phyloP scores from a whole-genome alignment of 2,888 invertebrate species.

The Hypsopygia costalis region DNA sequence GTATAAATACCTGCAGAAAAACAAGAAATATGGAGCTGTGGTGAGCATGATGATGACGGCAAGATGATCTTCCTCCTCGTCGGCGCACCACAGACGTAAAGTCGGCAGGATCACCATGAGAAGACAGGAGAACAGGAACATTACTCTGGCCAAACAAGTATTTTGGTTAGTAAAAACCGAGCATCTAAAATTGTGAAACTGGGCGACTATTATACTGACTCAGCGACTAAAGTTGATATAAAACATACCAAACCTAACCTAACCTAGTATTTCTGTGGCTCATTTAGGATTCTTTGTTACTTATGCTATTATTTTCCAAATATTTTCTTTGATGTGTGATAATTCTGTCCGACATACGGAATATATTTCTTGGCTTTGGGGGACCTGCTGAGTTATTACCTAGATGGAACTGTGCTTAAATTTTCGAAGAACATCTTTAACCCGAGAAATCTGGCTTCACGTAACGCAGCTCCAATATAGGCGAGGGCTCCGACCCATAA shows the following conservation, averaged over 20 bases:
- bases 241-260: too few relatives aligned
- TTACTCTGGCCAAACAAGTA: constrained; percentile 81
- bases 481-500: constrained; percentile 91
- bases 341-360: too few relatives aligned
- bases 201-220: too few relatives aligned
- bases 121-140: constrained; percentile 96
- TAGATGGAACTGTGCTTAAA: constrained; percentile 84
- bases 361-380: too few relatives aligned
- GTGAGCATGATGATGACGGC: constrained; percentile 97
- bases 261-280: too few relatives aligned
- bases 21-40: constrained; percentile 97
- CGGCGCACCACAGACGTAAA: constrained; percentile 90
- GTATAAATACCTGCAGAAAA: constrained; percentile 91
- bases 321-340: too few relatives aligned
- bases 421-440: constrained; percentile 97
- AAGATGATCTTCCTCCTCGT: constrained; percentile 93
- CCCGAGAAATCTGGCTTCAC: constrained; percentile 95
- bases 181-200: too few relatives aligned
- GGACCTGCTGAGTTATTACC: constrained; percentile 46
- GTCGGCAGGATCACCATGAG: constrained; percentile 93
- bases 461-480: constrained; percentile 90
- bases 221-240: too few relatives aligned
- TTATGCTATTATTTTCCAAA: too few relatives aligned
- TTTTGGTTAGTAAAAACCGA: too few relatives aligned
- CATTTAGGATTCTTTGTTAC: too few relatives aligned